phyloP scores from a whole-genome alignment of 2,797 vertebrate species.

The Acridotheres tristis region DNA sequence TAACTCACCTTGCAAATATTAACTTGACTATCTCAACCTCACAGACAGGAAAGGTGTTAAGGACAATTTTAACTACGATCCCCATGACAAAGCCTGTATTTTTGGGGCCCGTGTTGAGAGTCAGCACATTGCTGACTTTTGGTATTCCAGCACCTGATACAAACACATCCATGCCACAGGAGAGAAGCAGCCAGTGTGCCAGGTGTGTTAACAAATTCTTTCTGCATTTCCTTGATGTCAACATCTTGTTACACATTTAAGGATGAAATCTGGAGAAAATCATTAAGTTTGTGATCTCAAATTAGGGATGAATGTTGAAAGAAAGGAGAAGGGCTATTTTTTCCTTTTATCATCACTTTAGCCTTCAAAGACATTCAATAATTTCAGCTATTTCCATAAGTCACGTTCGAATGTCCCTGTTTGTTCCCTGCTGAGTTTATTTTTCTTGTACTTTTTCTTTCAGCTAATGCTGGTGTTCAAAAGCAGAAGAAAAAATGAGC shows the following conservation, averaged over 20 bases:
- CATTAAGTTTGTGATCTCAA: neutral
- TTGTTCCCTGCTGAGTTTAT: neutral
- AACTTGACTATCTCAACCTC: neutral
- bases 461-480: neutral
- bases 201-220: neutral
- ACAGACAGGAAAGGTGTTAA: neutral
- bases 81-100: neutral
- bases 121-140: neutral
- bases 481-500: neutral
- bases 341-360: neutral
- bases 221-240: neutral
- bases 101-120: neutral
- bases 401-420: neutral
- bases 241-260: neutral
- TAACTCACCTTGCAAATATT: neutral
- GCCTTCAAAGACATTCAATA: neutral
- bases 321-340: neutral
- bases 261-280: neutral
- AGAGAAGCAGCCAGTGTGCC: neutral
- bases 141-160: rapidly evolving
- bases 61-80: neutral
- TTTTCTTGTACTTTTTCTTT: neutral
- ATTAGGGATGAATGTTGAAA: neutral
- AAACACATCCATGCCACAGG: neutral
- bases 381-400: neutral